phyloP scores from a whole-genome alignment of 2,888 invertebrate species.

The Platypus cylindrus region DNA sequence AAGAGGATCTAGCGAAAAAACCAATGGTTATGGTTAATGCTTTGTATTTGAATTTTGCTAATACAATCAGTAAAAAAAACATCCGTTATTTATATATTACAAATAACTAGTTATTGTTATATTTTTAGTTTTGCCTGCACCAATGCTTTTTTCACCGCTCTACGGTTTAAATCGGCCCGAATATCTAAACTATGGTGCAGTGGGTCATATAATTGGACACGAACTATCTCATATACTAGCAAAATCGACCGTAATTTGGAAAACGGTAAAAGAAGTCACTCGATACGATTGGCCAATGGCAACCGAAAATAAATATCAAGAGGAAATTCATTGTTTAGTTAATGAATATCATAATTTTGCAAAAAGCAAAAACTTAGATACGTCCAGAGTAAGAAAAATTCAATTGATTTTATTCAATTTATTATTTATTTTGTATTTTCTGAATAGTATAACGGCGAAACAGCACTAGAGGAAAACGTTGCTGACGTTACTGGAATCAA shows the following conservation, averaged over 20 bases:
- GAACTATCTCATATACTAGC: slow-evolving; percentile 23
- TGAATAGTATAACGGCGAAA: slow-evolving; percentile 62
- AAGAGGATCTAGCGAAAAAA: neutral
- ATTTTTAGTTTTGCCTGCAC: slow-evolving; percentile 24
- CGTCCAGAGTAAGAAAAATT: too few species aligned
- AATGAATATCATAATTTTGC: slow-evolving; percentile 19
- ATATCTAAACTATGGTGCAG: slow-evolving; percentile 26
- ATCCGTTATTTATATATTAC: slow-evolving; percentile 1
- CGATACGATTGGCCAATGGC: slow-evolving; percentile 17
- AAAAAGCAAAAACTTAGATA: too few species aligned
- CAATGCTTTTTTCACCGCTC: slow-evolving; percentile 23
- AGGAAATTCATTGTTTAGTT: slow-evolving; percentile 18
- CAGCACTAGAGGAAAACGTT: slow-evolving; percentile 76
- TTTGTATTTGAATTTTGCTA: slow-evolving; percentile 15
- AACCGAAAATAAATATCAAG: slow-evolving; percentile 15
- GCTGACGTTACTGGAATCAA: slow-evolving; percentile 86
- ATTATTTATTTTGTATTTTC: slow-evolving; percentile 5
- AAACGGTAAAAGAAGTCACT: neutral
- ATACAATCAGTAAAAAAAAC: slow-evolving; percentile 18
- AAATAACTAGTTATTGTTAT: neutral
- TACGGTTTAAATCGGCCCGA: slow-evolving; percentile 22
- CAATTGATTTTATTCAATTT: neutral
- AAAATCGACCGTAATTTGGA: too few species aligned
- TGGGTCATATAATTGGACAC: slow-evolving; percentile 28
- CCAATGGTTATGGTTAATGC: slow-evolving; percentile 19